Conservation (phyloP, 1,140 invertebrate genomes). For the Helicoverpa zea region DNA sequence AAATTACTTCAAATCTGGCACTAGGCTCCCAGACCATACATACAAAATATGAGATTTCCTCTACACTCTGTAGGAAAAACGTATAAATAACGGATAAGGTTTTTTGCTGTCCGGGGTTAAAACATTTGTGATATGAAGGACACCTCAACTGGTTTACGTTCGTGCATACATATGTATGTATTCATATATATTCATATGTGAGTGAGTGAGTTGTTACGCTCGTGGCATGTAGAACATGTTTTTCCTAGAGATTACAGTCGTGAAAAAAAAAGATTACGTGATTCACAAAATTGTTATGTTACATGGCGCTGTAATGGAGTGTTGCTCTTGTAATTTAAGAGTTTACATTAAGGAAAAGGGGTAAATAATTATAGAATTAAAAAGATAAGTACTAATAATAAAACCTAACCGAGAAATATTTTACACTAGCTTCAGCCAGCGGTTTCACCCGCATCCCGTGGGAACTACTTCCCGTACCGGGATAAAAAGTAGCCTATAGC, state of each 20-base stretch:
- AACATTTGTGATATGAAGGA: constrained; percentile 40
- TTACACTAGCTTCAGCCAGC: too few species aligned
- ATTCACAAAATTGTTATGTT: neutral
- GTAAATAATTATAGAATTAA: neutral
- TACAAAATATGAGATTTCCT: constrained; percentile 41
- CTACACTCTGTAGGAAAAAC: constrained; percentile 28
- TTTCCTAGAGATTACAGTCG: constrained; percentile 15
- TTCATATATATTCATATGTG: constrained; percentile 22
- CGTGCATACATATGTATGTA: constrained; percentile 36
- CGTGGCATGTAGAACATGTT: constrained; percentile 13
- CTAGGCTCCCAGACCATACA: constrained; percentile 19
- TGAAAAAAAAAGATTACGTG: constrained; percentile 21
- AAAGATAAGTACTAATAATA: too few species aligned
- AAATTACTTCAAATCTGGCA: constrained; percentile 38
- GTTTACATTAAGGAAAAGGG: neutral
- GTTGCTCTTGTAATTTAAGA: too few species aligned
- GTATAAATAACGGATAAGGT: constrained; percentile 38
- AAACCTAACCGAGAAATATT: too few species aligned
- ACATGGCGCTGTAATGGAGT: neutral
- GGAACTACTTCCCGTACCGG: too few species aligned
- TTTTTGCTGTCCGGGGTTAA: constrained; percentile 33
- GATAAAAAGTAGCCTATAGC: too few species aligned
- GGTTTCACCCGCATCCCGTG: too few species aligned
- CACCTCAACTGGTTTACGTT: constrained; percentile 35
- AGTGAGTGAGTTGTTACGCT: constrained; percentile 3